Conservation (phyloP, 2,113 vertebrate genomes). For the Hiodon alosoides region DNA sequence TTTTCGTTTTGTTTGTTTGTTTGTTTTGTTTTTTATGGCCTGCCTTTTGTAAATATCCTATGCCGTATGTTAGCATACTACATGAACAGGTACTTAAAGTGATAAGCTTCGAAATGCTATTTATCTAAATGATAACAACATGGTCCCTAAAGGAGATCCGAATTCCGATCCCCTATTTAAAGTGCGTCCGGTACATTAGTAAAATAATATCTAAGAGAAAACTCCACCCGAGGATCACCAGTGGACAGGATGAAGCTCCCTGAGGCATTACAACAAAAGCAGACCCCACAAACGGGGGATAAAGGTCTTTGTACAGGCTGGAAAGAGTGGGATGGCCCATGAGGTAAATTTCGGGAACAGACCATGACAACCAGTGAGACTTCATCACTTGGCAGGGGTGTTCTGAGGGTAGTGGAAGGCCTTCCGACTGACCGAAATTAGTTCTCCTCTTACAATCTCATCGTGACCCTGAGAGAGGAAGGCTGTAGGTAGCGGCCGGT, state of each 20-base stretch:
- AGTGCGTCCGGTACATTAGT: background rate
- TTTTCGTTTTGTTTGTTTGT: no score
- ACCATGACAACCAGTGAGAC: background rate
- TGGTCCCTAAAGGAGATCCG: background rate
- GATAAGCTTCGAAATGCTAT: background rate
- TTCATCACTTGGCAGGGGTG: background rate
- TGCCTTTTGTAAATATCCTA: no score
- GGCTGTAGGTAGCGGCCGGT: background rate
- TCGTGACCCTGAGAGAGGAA: background rate
- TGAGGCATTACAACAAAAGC: background rate
- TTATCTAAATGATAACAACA: constrained; percentile 13
- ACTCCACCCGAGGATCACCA: background rate
- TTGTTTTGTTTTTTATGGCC: no score
- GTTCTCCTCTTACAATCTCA: background rate
- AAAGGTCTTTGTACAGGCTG: background rate
- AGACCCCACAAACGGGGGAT: constrained; percentile 8
- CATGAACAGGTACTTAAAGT: no score
- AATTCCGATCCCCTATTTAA: constrained; percentile 2
- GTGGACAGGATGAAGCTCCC: no score
- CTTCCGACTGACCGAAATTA: background rate
- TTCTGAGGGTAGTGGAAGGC: background rate
- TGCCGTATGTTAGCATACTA: no score
- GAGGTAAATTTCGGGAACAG: background rate
- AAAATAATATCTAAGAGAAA: background rate
- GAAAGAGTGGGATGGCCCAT: background rate